Conservation (phyloP, 1,140 invertebrate species). For the Drusus annulatus region DNA sequence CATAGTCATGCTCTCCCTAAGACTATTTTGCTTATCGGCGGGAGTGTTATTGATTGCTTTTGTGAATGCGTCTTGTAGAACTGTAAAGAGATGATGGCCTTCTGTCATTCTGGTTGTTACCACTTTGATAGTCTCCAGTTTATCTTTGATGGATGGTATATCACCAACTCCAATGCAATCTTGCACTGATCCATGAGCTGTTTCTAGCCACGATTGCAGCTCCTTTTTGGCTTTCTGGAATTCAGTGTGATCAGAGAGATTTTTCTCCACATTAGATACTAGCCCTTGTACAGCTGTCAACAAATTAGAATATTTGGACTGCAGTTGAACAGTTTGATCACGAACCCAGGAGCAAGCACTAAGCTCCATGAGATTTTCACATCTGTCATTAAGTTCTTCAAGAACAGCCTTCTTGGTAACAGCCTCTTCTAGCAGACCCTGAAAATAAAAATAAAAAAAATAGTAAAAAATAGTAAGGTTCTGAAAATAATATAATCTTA, state of each 20-base stretch:
- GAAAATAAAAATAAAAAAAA: slow-evolving; percentile 22
- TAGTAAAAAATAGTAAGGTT: background rate
- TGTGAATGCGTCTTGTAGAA: slow-evolving; percentile 86
- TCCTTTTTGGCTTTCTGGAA: slow-evolving; percentile 89
- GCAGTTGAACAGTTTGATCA: slow-evolving; percentile 88
- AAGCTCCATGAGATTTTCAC: slow-evolving; percentile 88
- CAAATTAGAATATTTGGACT: slow-evolving; percentile 84
- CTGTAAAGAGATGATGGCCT: slow-evolving; percentile 87
- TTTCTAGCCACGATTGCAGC: slow-evolving; percentile 85
- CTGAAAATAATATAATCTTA: background rate
- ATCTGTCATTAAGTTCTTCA: slow-evolving; percentile 89
- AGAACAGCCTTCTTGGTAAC: slow-evolving; percentile 81
- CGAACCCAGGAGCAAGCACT: slow-evolving; percentile 87
- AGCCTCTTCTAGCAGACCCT: slow-evolving; percentile 83
- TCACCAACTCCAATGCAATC: slow-evolving; percentile 88
- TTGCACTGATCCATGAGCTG: slow-evolving; percentile 83
- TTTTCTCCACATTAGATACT: slow-evolving; percentile 89
- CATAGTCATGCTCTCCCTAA: slow-evolving; percentile 82
- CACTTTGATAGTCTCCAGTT: slow-evolving; percentile 83
- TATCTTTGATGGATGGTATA: slow-evolving; percentile 83
- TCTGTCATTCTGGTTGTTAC: slow-evolving; percentile 85
- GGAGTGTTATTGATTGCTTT: slow-evolving; percentile 87
- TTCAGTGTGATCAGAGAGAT: slow-evolving; percentile 89
- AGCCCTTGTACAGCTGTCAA: slow-evolving; percentile 84
- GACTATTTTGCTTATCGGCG: slow-evolving; percentile 83